Evolutionary conservation across 2,113 vertebrate genomes (phyloP), one percentile per base, ranked within the genome.

Genomic region (Choloepus hoffmanni): DNA sequence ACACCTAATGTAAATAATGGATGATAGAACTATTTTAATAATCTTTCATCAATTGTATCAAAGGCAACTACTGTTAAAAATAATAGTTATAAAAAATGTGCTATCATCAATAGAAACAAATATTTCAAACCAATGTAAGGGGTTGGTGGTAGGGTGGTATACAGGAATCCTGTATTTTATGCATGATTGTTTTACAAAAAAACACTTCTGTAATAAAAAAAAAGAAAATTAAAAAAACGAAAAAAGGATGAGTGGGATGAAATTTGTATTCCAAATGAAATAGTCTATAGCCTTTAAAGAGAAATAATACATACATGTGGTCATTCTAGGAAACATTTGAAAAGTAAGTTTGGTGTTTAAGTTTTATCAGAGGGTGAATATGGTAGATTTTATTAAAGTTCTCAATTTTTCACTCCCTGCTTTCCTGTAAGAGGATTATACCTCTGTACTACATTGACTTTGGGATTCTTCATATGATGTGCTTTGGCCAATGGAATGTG

Each of bases 231-330:
- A 14, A 53, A 53, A 10, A 53, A 53, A 45, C 7, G 43, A 14
- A 53, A 65, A 94, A 95, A 88, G 12, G 81, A 67, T 90, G 24
- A 81, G 23, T 90, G 33, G 28, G 24, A 67, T 84, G 13, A 85
- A 87, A 72, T 58, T 12, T 45, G 63, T 89, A 76, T 82, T 58
- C 55, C 73, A 84, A 96, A 84, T 95, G 16, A 93, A 76, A 89
- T 60, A 68, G 9, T 68, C 50, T 85, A 19, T 63, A 68, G 13
- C 13, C 3, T 87, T 93, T 77, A 92, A 88, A 77, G 33, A 90
- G 97, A 83, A 92, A 28, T 62, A 7, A 78, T 15, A 74, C 65
- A 19, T 45, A 8, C 50, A 81, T 43, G 45, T 63, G 33, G 24
- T 62, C 70, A 94, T 95, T 85, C 15, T 60, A 92, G 67, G 62